Base-by-base conservation (phyloP, 2,113 vertebrate genomes). In the Syrrhaptes paradoxus region DNA sequence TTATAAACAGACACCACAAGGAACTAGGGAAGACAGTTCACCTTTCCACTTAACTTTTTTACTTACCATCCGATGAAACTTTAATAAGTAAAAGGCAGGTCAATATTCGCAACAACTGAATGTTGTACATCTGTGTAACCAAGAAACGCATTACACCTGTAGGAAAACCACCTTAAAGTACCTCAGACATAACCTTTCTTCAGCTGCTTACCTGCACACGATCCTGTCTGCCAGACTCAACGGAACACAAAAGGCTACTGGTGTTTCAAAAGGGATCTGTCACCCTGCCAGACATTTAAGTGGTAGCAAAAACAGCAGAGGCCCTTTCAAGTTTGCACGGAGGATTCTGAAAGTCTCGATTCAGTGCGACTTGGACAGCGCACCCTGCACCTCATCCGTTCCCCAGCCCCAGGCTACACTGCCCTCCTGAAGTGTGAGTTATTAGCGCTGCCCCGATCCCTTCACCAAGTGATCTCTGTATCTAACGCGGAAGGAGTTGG, bases 401-500 rank as follows among this genome's bases (percentile, higher is more conserved):
- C 68, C 18, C 75, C 83, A 76, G 73, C 83, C 54, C 15, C 1
- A 1, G 36, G 59, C 87, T 82, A 20, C 6, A 2, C 73, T 81
- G 67, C 66, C 79, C 36, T 74, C 70, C 68, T 9, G 0, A 78
- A 79, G 79, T 9, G 0, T 7, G 87, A 88, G 90, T 91, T 85
- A 52, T 6, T 59, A 94, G 88, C 51, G 3, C 65, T 58, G 90
- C 90, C 93, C 71, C 1, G 8, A 74, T 76, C 95, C 80, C 65
- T 81, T 80, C 89, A 85, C 91, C 92, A 96, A 94, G 79, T 29
- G 81, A 97, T 95, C 93, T 79, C 76, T 74, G 34, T n/a, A 76
- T 91, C 79, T 54, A 78, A 76, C 4, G 45, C 79, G 1, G 52
- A 75, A 85, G 70, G 79, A 93, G 87, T 59, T 62, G 83, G 84